A percentile compares a stretch with the other conserved stretches of the same genome.
phyloP scores from a whole-genome alignment of 2,113 vertebrate species.

The Brienomyrus brachyistius region DNA sequence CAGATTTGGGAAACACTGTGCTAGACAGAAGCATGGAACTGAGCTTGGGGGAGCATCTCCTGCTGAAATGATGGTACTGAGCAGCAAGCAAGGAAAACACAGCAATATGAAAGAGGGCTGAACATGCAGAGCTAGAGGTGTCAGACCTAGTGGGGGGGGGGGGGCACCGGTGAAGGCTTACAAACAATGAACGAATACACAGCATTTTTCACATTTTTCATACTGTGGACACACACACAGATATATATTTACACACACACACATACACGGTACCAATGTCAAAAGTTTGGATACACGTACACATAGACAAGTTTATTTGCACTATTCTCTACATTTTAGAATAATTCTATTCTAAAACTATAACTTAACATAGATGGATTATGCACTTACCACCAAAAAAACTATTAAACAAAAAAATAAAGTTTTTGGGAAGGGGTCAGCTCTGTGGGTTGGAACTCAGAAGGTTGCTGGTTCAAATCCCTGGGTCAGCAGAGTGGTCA shows the following conservation, averaged over 20 bases:
- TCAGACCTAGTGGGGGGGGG: background rate
- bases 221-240: background rate
- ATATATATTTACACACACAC: too few species aligned
- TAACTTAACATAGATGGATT: background rate
- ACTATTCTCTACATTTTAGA: background rate
- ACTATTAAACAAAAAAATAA: background rate
- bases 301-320: background rate
- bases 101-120: background rate
- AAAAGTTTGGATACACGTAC: background rate
- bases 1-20: background rate
- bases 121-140: background rate
- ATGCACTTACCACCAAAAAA: background rate
- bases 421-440: background rate
- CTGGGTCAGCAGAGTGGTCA: background rate
- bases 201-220: background rate
- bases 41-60: background rate
- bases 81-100: background rate
- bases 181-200: background rate
- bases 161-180: background rate
- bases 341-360: background rate
- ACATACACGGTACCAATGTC: background rate
- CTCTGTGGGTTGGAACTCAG: background rate
- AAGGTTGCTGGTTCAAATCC: background rate
- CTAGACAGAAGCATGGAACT: background rate
- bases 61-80: background rate